Evolutionary conservation across 2,888 invertebrate genomes (phyloP), one percentile per base, ranked within the genome.

Genomic region (Drosophila helvetica): DNA sequence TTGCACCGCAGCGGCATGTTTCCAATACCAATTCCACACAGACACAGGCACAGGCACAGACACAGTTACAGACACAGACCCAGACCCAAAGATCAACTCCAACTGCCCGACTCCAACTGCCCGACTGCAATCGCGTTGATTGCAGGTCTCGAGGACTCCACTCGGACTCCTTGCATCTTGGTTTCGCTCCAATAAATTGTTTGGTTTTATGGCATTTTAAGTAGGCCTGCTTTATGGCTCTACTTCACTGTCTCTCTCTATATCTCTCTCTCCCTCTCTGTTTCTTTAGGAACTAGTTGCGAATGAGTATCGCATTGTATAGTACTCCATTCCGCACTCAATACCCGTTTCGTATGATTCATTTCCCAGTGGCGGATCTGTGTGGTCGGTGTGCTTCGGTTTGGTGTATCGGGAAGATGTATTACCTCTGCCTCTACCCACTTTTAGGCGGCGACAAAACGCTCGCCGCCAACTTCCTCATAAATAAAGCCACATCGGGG

Each of bases 151-250:
- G 33, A 51, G 45, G 48, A 63, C 30, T 58, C 62, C 52, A 58
- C 10, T 48, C 46, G 19, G 47, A 55, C 57, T 74, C 69, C 67
- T 75, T 69, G 38, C 22, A 30, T 60, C 74, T 71, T 73, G 80
- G 78, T 69, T 72, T 75, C 74, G 79, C 70, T 86, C 86, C 66
- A 66, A 90, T 90, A 90, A 90, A 90, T 90, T 86, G 87, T 81
- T 89, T 79, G 79, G 79, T 81, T 90, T 90, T 89, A 90, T 90
- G 86, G 89, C 81, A 86, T 83, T 82, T 87, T 86, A 86, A 86
- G 87, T 86, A 86, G 88, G 88, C 80, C 81, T 87, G 86, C 81
- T 87, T 86, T 86, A 87, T 87, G 80, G 68, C 43, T 48, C 56
- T 54, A 22, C 53, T 17, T 42, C 42, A 6, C 38, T 18, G 22